A percentile compares a stretch with the other conserved stretches of the same genome.
Conservation (phyloP, 2,797 vertebrate genomes). For the Eospalax fontanierii region DNA sequence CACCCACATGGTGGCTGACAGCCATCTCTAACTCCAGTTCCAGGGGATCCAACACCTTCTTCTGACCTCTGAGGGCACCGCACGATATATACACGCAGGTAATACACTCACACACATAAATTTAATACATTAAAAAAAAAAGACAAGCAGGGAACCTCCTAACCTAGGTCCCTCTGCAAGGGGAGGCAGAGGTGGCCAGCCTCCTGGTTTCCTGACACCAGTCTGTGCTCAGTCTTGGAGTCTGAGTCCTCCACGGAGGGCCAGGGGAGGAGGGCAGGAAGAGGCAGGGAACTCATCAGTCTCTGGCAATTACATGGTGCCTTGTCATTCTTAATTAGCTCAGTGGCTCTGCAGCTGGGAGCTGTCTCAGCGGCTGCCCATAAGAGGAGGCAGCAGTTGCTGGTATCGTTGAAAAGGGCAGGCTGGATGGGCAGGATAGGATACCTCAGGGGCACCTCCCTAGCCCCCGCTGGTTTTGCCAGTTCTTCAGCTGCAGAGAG, state of each 20-base stretch:
- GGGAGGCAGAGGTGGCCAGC: neutral
- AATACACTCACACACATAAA: too few relatives aligned
- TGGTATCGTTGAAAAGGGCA: neutral
- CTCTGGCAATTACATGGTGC: slow-evolving; percentile 50
- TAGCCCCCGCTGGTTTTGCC: neutral
- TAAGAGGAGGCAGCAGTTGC: neutral
- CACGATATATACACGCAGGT: too few relatives aligned
- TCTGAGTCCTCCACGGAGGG: slow-evolving; percentile 7
- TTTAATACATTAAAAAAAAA: too few relatives aligned
- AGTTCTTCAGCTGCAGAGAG: neutral
- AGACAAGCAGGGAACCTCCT: neutral
- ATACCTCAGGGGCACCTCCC: neutral
- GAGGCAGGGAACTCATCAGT: slow-evolving; percentile 48
- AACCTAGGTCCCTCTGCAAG: neutral
- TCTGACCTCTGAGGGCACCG: too few relatives aligned
- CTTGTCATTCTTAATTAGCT: slow-evolving; percentile 75
- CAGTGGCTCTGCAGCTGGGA: neutral
- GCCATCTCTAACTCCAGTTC: too few relatives aligned
- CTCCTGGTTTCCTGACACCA: neutral
- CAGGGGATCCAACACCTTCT: too few relatives aligned
- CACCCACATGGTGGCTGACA: too few relatives aligned
- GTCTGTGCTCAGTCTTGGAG: neutral
- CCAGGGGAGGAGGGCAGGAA: slow-evolving; percentile 15
- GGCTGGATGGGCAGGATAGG: neutral
- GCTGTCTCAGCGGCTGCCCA: neutral